These are phyloP conservation scores for Drosophila putrida DNA, from an alignment of 2,888 invertebrate species.

Conservation along the genomic window DNA sequence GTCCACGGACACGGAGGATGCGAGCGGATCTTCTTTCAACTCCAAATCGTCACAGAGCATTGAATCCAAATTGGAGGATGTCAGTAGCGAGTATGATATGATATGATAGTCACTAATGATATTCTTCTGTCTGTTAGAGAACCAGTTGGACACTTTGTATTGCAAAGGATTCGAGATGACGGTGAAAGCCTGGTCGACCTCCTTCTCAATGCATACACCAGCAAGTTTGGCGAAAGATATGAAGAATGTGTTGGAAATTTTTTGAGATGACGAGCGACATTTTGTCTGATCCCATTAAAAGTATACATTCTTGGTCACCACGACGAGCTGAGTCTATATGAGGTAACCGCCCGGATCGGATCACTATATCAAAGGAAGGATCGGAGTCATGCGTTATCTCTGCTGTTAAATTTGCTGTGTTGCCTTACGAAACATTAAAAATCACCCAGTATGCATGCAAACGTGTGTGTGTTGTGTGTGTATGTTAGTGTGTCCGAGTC, in stretches of 20 bases:
- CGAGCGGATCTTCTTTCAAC: constrained; percentile 99
- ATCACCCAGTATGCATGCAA: neutral
- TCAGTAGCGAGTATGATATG: constrained; percentile 97
- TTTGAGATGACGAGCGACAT: constrained; percentile 99
- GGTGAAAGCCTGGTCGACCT: constrained; percentile 99
- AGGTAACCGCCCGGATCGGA: too few species aligned
- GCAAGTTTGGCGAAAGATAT: constrained; percentile 99
- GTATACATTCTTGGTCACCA: too few species aligned
- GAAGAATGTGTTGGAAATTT: constrained; percentile 99
- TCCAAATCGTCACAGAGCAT: constrained; percentile 99
- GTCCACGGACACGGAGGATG: constrained; percentile 99
- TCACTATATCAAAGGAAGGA: too few species aligned
- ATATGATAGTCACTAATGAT: constrained; percentile 99
- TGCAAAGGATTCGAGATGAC: constrained; percentile 99
- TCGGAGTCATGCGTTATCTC: too few species aligned
- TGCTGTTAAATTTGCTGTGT: too few species aligned
- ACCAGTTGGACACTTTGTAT: constrained; percentile 99
- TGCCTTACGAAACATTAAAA: too few species aligned
- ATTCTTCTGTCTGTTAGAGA: constrained; percentile 99
- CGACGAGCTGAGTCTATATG: too few species aligned
- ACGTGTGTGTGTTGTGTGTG: constrained; percentile 31
- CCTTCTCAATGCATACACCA: constrained; percentile 99
- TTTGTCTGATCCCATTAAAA: too few species aligned
- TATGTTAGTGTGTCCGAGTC: constrained; percentile 37
- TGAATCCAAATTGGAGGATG: constrained; percentile 97